These are phyloP conservation scores for Bubo bubo DNA, from an alignment of 2,113 vertebrate genomes.

Conservation along the genomic window DNA sequence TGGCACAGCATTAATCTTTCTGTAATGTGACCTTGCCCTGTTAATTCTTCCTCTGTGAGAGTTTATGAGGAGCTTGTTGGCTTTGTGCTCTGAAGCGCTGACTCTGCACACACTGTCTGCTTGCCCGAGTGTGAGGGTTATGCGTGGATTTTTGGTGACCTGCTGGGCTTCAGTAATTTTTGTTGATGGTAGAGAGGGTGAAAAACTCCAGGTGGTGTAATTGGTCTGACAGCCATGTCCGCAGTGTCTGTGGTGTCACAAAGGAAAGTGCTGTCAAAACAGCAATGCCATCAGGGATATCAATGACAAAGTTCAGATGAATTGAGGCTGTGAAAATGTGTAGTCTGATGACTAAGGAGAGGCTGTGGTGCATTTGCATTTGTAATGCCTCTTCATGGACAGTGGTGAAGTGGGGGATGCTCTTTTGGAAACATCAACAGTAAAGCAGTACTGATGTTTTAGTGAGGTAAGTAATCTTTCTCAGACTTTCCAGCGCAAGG, in stretches of 20 bases:
- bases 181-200: background rate
- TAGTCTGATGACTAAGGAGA: conserved; percentile 17
- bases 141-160: background rate
- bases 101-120: background rate
- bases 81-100: background rate
- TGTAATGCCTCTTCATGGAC: background rate
- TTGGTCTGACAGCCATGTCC: conserved; percentile 45
- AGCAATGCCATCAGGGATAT: background rate
- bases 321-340: background rate
- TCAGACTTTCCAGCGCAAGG: background rate
- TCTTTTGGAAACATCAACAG: background rate
- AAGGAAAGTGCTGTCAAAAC: conserved; percentile 40
- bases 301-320: background rate
- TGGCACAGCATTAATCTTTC: background rate
- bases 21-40: background rate
- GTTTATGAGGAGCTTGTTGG: background rate
- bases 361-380: background rate
- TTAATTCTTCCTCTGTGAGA: background rate
- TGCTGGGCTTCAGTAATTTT: conserved; percentile 3
- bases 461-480: background rate
- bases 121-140: background rate
- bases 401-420: background rate
- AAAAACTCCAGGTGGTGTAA: conserved; percentile 4
- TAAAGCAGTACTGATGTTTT: background rate
- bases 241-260: background rate